Evolutionary conservation across 64 coral and sea anemone genomes (phyloP).

Genomic region (Montipora capricornis): DNA sequence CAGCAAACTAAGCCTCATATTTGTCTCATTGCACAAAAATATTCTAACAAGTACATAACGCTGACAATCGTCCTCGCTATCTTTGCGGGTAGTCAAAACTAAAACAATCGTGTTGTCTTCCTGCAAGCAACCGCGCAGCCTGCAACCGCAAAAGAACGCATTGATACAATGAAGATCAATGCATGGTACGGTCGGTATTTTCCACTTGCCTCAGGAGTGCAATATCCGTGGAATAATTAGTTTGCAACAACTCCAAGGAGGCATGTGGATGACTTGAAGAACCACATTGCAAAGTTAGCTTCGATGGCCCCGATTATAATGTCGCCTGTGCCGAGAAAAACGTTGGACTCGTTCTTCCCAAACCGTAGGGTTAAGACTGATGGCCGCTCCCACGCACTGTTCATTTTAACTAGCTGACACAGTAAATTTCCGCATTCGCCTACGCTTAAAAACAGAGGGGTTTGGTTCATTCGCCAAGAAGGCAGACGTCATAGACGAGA

Average conservation of each 20-base stretch:
- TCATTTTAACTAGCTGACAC: constrained; percentile 92
- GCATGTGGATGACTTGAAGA: constrained; percentile 94
- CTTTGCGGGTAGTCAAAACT: constrained; percentile 53
- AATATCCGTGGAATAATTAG: constrained; percentile 84
- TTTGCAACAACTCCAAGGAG: constrained; percentile 67
- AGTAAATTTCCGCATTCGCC: constrained; percentile 85
- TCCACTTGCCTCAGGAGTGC: constrained; percentile 85
- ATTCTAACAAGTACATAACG: no score
- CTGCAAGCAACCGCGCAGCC: constrained; percentile 75
- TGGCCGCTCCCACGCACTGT: constrained; percentile 87
- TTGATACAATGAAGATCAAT: constrained; percentile 85
- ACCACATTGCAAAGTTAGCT: constrained; percentile 92
- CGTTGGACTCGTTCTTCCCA: constrained; percentile 77
- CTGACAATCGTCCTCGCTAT: neutral
- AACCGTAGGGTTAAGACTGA: constrained; percentile 92
- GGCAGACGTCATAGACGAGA: constrained; percentile 91
- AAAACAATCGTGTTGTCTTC: constrained; percentile 93
- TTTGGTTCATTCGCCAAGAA: constrained; percentile 76
- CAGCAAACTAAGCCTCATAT: no score
- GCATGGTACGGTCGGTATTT: constrained; percentile 82
- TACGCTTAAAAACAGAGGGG: constrained; percentile 84
- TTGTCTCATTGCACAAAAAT: no score
- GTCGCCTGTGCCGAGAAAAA: constrained; percentile 95
- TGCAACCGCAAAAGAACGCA: constrained; percentile 78
- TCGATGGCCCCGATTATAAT: constrained; percentile 92